These are phyloP conservation scores for Mesembrinibis cayennensis DNA, from an alignment of 2,113 vertebrate genomes.

Conservation along the genomic window DNA sequence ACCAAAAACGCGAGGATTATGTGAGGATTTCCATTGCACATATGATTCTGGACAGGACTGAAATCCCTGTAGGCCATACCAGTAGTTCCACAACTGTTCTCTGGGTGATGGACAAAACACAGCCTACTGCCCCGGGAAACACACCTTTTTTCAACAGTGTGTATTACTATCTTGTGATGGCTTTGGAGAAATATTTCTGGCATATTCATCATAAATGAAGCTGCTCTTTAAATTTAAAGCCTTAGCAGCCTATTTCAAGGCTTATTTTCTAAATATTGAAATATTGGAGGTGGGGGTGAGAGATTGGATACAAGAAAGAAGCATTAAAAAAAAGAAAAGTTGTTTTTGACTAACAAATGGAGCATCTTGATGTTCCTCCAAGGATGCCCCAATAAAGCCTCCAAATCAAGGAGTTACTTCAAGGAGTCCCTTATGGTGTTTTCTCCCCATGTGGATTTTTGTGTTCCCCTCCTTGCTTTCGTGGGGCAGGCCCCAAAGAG, in stretches of 20 bases:
- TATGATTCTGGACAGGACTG: background rate
- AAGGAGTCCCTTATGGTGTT: fast-evolving
- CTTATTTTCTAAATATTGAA: background rate
- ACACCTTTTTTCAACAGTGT: background rate
- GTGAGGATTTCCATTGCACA: background rate
- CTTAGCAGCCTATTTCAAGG: background rate
- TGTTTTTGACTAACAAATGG: background rate
- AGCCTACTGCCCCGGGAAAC: background rate
- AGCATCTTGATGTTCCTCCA: background rate
- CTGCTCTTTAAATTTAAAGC: background rate
- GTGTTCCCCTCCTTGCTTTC: background rate
- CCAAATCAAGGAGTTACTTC: background rate
- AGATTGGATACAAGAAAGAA: background rate
- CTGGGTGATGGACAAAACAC: background rate
- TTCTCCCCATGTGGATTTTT: background rate
- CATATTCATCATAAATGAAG: background rate
- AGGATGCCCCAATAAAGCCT: background rate
- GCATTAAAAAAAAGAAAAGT: background rate
- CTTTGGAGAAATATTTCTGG: background rate
- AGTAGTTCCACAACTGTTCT: background rate
- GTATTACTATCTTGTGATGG: background rate
- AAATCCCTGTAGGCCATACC: background rate
- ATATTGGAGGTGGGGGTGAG: background rate
- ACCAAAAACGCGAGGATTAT: background rate
- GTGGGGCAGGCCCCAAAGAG: background rate